phyloP scores from a whole-genome alignment of 2,888 invertebrate species.

The Crematogaster levior region DNA sequence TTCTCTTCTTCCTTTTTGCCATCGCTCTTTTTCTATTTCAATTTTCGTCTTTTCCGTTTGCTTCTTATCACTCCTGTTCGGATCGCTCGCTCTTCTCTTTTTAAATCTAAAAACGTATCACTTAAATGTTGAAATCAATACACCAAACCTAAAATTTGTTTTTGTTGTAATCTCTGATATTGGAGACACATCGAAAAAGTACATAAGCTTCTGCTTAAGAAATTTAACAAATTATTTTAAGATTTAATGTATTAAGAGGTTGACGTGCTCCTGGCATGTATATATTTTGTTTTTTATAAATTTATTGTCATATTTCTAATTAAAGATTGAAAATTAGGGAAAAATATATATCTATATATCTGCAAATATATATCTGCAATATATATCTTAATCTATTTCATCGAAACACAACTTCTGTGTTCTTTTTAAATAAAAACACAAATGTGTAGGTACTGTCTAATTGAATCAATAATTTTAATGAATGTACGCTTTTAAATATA shows the following conservation, averaged over 20 bases:
- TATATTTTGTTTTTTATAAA: neutral
- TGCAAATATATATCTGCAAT: too few relatives aligned
- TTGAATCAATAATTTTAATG: conserved; percentile 7
- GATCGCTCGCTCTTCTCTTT: neutral
- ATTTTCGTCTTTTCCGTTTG: neutral
- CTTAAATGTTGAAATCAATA: neutral
- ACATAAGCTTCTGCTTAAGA: neutral
- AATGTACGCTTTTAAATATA: neutral
- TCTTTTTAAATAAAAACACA: too few relatives aligned
- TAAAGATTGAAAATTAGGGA: neutral
- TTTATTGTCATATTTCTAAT: neutral
- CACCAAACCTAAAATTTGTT: neutral
- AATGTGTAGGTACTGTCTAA: neutral
- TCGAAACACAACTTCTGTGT: too few relatives aligned
- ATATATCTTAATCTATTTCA: neutral
- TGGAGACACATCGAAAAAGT: neutral
- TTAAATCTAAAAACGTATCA: neutral
- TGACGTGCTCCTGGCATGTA: too few relatives aligned
- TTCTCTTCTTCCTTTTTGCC: conserved; percentile 59
- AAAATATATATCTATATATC: neutral
- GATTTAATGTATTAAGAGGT: neutral
- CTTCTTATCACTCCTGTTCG: neutral
- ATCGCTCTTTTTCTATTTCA: conserved; percentile 52
- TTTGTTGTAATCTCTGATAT: neutral
- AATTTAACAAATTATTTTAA: neutral